Evolutionary conservation across 2,888 invertebrate genomes (phyloP).

Genomic region (Steinernema hermaphroditum): DNA sequence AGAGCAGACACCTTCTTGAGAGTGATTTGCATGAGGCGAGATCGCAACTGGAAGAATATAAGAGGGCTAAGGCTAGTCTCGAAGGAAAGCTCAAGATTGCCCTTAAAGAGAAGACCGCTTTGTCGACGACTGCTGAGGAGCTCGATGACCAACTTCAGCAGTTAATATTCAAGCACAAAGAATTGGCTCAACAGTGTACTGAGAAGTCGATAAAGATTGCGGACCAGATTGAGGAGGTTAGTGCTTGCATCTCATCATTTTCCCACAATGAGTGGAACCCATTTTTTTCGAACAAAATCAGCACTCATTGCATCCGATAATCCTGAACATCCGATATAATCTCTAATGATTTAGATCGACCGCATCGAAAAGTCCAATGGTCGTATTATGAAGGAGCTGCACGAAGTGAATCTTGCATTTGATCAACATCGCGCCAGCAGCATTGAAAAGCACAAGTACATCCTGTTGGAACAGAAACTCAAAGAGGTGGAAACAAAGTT

Average conservation of each 20-base stretch:
- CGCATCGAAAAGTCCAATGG: slow-evolving; percentile 46
- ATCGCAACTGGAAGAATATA: slow-evolving; percentile 72
- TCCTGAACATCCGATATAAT: slow-evolving; percentile 1
- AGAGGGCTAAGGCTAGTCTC: background rate
- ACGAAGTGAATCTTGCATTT: slow-evolving; percentile 38
- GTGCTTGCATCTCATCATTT: background rate
- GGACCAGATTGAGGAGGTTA: slow-evolving; percentile 50
- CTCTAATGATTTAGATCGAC: slow-evolving; percentile 43
- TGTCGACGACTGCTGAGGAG: slow-evolving; percentile 39
- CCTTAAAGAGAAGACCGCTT: slow-evolving; percentile 29
- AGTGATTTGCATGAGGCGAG: slow-evolving; percentile 83
- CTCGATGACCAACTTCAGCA: slow-evolving; percentile 71
- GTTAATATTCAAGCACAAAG: slow-evolving; percentile 88
- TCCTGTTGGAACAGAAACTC: slow-evolving; percentile 78
- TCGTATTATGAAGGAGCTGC: slow-evolving; percentile 42
- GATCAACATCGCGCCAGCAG: slow-evolving; percentile 69
- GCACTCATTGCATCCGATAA: too few relatives aligned
- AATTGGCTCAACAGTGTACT: slow-evolving; percentile 84
- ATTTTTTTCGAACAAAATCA: too few relatives aligned
- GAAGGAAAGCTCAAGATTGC: slow-evolving; percentile 29
- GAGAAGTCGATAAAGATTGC: slow-evolving; percentile 68
- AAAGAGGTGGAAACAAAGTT: slow-evolving; percentile 87
- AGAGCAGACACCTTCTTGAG: slow-evolving; percentile 83
- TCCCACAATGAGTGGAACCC: too few relatives aligned
- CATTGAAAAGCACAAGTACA: slow-evolving; percentile 69